Evolutionary conservation across 2,113 vertebrate genomes (phyloP).

Genomic region (Pelvicachromis taeniatus): DNA sequence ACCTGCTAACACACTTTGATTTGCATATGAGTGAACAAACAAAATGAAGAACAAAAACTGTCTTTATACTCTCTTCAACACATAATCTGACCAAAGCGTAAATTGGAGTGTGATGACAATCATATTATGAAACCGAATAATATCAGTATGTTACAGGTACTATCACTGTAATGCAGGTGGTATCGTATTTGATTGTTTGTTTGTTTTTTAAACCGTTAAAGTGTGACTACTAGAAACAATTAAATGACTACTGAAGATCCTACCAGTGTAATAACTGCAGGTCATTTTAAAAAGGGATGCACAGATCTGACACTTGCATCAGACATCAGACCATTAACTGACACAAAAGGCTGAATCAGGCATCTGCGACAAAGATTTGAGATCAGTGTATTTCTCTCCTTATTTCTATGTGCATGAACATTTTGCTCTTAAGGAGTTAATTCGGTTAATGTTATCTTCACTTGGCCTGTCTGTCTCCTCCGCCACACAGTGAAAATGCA

Average conservation of each 20-base stretch:
- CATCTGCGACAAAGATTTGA: not conserved
- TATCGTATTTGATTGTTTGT: not conserved
- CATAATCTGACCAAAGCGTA: not conserved
- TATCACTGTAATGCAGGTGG: not conserved
- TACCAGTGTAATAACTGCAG: conserved; percentile 38
- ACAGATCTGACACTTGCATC: not conserved
- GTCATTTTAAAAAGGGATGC: not conserved
- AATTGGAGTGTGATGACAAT: conserved; percentile 9
- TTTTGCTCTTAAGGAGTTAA: not conserved
- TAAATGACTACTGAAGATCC: conserved; percentile 52
- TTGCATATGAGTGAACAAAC: not conserved
- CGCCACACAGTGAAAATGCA: not conserved
- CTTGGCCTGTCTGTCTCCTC: not conserved
- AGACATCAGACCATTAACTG: not conserved
- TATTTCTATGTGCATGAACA: not conserved
- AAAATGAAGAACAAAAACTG: not conserved
- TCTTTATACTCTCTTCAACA: not conserved
- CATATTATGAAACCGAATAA: not conserved
- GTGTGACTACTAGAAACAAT: conserved; percentile 22
- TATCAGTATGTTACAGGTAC: not conserved
- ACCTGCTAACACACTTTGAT: conserved; percentile 34
- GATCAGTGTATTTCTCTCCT: not conserved
- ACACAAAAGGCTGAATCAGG: not conserved
- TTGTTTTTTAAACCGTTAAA: not conserved
- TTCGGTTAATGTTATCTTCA: not conserved